Percentiles rank a stretch among this genome's conserved stretches.
Conservation (phyloP, 2,888 invertebrate genomes). For the Agrenia bidenticulata region DNA sequence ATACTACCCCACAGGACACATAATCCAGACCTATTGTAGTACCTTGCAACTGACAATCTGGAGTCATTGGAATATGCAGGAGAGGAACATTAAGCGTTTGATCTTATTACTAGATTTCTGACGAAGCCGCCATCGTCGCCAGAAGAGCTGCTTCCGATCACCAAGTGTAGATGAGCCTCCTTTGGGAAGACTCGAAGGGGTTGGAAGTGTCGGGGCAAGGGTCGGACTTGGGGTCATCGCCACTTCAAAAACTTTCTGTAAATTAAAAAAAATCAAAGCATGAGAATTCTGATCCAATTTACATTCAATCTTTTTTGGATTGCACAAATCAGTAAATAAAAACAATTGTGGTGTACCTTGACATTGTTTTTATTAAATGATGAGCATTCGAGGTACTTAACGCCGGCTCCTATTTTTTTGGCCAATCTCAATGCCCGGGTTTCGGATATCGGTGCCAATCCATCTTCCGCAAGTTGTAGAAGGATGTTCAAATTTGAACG, state of each 20-base stretch:
- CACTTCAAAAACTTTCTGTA: conserved; percentile 40
- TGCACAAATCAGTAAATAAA: not conserved
- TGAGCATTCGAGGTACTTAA: conserved; percentile 97
- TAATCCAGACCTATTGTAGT: too few relatives aligned
- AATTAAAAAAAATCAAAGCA: conserved; percentile 9
- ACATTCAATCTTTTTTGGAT: too few relatives aligned
- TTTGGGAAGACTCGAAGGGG: conserved; percentile 15
- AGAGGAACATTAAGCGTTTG: conserved; percentile 27
- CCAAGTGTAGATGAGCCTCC: conserved; percentile 16
- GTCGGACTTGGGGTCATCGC: conserved; percentile 8
- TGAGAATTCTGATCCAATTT: not conserved
- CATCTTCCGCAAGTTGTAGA: conserved; percentile 43
- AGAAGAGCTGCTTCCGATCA: conserved; percentile 28
- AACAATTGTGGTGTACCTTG: conserved; percentile 21
- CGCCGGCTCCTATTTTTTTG: conserved; percentile 93
- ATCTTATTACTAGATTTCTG: conserved; percentile 34
- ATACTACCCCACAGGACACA: too few relatives aligned
- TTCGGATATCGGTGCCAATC: conserved; percentile 49
- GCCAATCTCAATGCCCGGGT: conserved; percentile 63
- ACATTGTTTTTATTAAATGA: conserved; percentile 84
- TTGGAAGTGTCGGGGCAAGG: not conserved
- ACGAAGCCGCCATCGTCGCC: conserved; percentile 34
- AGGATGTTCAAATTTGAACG: conserved; percentile 47
- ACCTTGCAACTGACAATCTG: too few relatives aligned
- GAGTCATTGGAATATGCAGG: not conserved